These are phyloP conservation scores for Ecliptopera silaceata DNA, from an alignment of 2,888 invertebrate species.

Conservation along the genomic window DNA sequence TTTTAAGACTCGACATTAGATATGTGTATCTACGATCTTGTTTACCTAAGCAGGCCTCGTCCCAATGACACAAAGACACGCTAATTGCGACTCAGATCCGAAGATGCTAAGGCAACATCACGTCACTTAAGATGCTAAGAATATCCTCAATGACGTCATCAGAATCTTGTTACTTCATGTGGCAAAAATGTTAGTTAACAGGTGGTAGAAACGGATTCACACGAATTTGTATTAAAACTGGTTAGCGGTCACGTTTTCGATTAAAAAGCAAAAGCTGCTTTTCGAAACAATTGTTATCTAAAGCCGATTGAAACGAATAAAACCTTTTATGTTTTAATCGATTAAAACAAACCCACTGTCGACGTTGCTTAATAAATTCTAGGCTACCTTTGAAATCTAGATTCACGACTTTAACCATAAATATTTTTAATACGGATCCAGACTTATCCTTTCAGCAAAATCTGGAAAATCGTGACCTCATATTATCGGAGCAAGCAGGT, in stretches of 20 bases:
- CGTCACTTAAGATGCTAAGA: conserved; percentile 28
- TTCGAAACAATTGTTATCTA: not conserved
- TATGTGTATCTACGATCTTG: conserved; percentile 11
- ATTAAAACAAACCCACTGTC: conserved; percentile 10
- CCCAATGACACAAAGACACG: conserved; percentile 32
- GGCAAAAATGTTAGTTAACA: conserved; percentile 25
- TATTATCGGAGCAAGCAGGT: not conserved
- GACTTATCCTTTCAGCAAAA: conserved; percentile 22
- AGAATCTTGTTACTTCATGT: conserved; percentile 33
- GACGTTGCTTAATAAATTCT: conserved; percentile 12
- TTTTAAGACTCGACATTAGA: conserved; percentile 4
- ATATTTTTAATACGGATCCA: conserved; percentile 17
- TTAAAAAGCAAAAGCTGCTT: conserved; percentile 4
- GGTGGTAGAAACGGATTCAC: conserved; percentile 6
- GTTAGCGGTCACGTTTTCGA: conserved; percentile 14
- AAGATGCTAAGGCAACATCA: conserved; percentile 17
- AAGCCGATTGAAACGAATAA: conserved; percentile 7
- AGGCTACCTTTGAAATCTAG: conserved; percentile 1
- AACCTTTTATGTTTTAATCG: conserved; percentile 6
- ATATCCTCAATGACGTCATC: conserved; percentile 29
- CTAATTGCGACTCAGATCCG: conserved; percentile 25
- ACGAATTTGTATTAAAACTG: not conserved
- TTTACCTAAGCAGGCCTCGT: conserved; percentile 30
- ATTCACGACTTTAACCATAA: conserved; percentile 21
- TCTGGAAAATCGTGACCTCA: conserved; percentile 11